phyloP scores from a whole-genome alignment of 1,140 invertebrate genomes.

The Drosophila nasuta region DNA sequence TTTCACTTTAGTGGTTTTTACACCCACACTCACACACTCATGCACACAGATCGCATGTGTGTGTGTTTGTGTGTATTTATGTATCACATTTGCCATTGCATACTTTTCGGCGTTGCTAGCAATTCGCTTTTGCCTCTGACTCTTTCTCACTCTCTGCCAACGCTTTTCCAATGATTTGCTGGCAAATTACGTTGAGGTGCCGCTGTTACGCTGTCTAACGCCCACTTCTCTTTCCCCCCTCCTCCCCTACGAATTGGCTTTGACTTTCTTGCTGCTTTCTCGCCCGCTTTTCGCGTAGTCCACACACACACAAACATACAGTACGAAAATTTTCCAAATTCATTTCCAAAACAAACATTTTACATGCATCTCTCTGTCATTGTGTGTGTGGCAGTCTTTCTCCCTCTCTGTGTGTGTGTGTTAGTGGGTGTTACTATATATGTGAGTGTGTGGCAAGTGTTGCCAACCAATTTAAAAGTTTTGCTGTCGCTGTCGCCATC shows the following conservation, averaged over 20 bases:
- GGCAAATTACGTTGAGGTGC: conserved; percentile 79
- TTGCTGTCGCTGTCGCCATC: conserved; percentile 66
- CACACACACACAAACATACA: conserved; percentile 10
- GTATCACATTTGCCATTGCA: conserved; percentile 72
- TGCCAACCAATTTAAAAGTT: conserved; percentile 84
- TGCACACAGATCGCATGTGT: not conserved
- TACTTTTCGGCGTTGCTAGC: conserved; percentile 67
- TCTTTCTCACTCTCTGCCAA: conserved; percentile 6
- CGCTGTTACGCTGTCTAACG: conserved; percentile 36
- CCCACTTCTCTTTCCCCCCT: not conserved
- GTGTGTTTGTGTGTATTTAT: conserved; percentile 45
- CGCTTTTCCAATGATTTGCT: conserved; percentile 78
- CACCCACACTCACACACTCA: conserved; percentile 46
- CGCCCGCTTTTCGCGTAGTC: conserved; percentile 32
- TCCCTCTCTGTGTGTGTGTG: conserved; percentile 17
- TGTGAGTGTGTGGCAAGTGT: conserved; percentile 66
- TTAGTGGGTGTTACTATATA: conserved; percentile 13
- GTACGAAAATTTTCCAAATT: conserved; percentile 77
- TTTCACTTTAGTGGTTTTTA: conserved; percentile 81
- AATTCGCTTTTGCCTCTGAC: conserved; percentile 28
- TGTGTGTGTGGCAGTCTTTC: conserved; percentile 22
- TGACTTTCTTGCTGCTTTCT: conserved; percentile 21
- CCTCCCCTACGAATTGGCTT: conserved; percentile 7
- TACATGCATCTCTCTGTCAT: conserved; percentile 38
- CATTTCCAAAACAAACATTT: conserved; percentile 83